Base-by-base conservation (phyloP, 2,113 vertebrate genomes). In the Clupea harengus region DNA sequence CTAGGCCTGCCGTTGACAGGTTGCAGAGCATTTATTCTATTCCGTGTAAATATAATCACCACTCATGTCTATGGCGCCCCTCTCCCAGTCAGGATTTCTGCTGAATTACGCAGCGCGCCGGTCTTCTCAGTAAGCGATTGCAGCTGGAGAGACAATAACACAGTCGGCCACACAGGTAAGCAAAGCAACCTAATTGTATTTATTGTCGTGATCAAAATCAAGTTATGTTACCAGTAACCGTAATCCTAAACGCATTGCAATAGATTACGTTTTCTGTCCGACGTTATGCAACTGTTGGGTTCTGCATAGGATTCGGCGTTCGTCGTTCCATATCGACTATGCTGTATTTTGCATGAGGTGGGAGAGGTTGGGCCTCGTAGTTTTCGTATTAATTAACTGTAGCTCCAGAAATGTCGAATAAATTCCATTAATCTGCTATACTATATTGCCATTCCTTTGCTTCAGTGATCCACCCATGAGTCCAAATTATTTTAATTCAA, bases 131-230 rank as follows among this genome's bases (percentile, higher is more conserved):
- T 92, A 93, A 95, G 92, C 86, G 91, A 94, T 89, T 87, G 93
- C 93, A 91, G 93, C 94, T 91, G 91, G 93, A 93, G 92, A 95
- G 91, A 94, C 94, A 89, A 91, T 90, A 91, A 94, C 93, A 88
- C 92, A 89, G 93, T 93, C 91, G 89, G 91, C 90, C 91, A 87
- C 92, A 86, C 94, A 94, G 95, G 95, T 95, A 94, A 93, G 94
- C 84, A 84, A 86, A 90, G 67, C 84, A 44, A 80, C 72, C 82
- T 84, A n/a, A 86, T 72, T 52, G 20, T 22, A 0, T 45, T 39
- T 6, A 64, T 85, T 85, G 11, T 13, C 44, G 22, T 54, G 8
- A 50, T 45, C 8, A 2, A 1, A 81, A 49, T 45, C 11, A 32
- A 0, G 18, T 15, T 78, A 52, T 44, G 57, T 47, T 10, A 0